A percentile compares a stretch with the other conserved stretches of the same genome.
phyloP scores from a whole-genome alignment of 2,888 invertebrate genomes.

The Trichopoda pennipes region DNA sequence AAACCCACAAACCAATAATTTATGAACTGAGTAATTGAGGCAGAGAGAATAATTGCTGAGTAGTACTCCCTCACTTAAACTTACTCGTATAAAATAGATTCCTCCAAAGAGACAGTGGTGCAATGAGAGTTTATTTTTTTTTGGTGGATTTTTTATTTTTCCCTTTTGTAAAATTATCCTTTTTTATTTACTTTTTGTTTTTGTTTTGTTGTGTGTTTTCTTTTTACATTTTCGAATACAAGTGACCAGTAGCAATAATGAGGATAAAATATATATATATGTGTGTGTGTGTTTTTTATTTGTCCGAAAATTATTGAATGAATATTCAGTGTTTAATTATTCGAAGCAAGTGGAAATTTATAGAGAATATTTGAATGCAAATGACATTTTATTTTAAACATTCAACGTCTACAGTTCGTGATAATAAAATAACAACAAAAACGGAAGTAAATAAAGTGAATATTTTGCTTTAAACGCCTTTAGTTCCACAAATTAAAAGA shows the following conservation, averaged over 20 bases:
- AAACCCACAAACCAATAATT: slow-evolving; percentile 10
- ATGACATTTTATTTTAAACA: slow-evolving; percentile 50
- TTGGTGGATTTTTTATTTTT: no score
- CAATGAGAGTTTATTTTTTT: slow-evolving; percentile 15
- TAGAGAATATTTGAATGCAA: slow-evolving; percentile 36
- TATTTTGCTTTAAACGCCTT: no score
- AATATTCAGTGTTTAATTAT: slow-evolving; percentile 23
- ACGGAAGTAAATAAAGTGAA: background rate
- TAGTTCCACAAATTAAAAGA: background rate
- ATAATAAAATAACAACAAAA: slow-evolving; percentile 14
- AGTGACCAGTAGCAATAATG: slow-evolving; percentile 27
- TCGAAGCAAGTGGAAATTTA: slow-evolving; percentile 35
- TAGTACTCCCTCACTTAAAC: background rate
- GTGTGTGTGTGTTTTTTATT: background rate
- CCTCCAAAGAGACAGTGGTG: background rate
- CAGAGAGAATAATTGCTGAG: slow-evolving; percentile 20
- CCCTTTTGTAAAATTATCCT: background rate
- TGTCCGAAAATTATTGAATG: slow-evolving; percentile 41
- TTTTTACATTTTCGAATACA: slow-evolving; percentile 29
- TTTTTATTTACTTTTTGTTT: slow-evolving; percentile 27
- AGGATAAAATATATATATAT: slow-evolving; percentile 5
- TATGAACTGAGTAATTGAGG: background rate
- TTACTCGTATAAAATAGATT: background rate
- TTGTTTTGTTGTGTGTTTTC: slow-evolving; percentile 2
- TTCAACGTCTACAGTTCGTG: slow-evolving; percentile 54